Conservation (phyloP, 2,113 vertebrate genomes). For the Pseudorasbora parva region DNA sequence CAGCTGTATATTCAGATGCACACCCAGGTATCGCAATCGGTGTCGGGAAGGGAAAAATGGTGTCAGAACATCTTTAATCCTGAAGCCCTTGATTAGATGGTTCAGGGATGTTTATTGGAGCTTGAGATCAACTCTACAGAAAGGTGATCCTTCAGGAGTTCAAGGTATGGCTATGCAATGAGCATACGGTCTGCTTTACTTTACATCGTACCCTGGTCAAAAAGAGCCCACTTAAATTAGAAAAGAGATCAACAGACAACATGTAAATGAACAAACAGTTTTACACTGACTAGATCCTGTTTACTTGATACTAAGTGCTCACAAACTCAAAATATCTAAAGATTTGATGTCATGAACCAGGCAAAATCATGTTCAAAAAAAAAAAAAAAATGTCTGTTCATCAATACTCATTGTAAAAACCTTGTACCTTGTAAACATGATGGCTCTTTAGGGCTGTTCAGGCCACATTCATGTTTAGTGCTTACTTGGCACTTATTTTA, state of each 20-base stretch:
- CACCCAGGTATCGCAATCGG: too few relatives aligned
- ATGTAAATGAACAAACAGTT: background rate
- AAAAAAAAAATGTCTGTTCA: background rate
- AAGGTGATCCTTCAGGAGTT: background rate
- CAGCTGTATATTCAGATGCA: too few relatives aligned
- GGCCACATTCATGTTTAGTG: background rate
- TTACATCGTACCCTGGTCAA: background rate
- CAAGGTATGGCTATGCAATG: too few relatives aligned
- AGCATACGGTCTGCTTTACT: background rate
- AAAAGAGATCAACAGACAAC: background rate
- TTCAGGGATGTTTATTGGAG: background rate
- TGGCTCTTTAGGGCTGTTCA: background rate
- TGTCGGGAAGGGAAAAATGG: too few relatives aligned
- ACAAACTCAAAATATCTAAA: background rate
- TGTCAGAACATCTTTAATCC: too few relatives aligned
- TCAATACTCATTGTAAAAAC: background rate
- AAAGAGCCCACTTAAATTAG: background rate
- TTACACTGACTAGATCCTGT: background rate
- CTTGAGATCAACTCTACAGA: background rate
- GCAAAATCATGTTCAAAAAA: too few relatives aligned
- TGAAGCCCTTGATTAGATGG: background rate
- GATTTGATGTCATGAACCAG: background rate
- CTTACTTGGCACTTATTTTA: conserved; percentile 1
- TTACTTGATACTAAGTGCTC: background rate
- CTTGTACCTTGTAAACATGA: background rate